Evolutionary conservation across 2,113 vertebrate species (phyloP).

Genomic region (Stictonetta naevosa): DNA sequence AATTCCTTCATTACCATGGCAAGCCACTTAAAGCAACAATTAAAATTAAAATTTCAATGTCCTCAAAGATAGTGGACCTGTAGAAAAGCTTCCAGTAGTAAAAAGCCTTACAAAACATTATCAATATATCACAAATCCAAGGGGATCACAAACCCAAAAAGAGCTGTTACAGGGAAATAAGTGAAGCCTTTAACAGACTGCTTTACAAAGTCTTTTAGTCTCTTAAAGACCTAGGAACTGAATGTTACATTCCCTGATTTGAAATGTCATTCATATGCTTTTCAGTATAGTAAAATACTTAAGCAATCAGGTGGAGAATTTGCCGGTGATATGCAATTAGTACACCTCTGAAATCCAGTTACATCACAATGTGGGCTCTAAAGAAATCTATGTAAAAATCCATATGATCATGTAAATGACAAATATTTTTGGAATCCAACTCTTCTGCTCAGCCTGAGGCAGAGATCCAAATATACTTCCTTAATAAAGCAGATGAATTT

Average conservation of each 20-base stretch:
- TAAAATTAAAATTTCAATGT: conserved; percentile 5
- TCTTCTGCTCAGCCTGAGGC: not conserved
- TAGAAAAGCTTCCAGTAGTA: not conserved
- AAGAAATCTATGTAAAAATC: not conserved
- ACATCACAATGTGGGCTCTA: not conserved
- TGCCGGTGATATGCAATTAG: not conserved
- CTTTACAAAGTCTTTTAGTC: not conserved
- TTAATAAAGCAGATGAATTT: not conserved
- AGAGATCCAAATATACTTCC: not conserved
- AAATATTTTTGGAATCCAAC: not conserved
- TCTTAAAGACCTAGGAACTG: not conserved
- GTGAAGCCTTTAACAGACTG: not conserved
- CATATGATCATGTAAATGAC: not conserved
- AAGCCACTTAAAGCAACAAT: not conserved
- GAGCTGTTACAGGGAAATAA: not conserved
- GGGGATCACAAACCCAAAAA: not conserved
- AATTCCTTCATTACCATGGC: conserved; percentile 19
- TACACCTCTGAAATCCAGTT: not conserved
- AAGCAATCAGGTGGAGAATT: not conserved
- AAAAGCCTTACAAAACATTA: not conserved
- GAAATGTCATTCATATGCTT: not conserved
- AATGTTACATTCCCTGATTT: not conserved
- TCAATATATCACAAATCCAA: not conserved
- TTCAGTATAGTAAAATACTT: not conserved
- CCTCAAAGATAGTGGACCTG: not conserved